Conservation (phyloP, 2,113 vertebrate genomes). For the Etheostoma cragini region DNA sequence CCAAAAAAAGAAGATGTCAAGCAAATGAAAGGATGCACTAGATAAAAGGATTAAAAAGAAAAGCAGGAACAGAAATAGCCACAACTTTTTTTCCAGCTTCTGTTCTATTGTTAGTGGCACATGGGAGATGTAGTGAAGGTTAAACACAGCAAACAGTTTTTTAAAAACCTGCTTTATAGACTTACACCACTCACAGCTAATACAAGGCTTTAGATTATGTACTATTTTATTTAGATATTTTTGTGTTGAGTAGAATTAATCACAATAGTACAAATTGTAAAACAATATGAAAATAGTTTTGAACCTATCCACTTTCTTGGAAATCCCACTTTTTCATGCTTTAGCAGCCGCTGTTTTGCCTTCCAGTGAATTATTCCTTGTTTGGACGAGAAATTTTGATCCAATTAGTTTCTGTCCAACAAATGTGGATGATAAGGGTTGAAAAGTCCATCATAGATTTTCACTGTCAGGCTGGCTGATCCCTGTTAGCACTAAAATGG, state of each 20-base stretch:
- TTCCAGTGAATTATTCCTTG: neutral
- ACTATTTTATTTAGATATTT: neutral
- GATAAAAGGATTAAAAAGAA: neutral
- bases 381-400: slow-evolving; percentile 33
- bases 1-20: neutral
- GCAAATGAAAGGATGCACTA: neutral
- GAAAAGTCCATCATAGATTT: slow-evolving; percentile 18
- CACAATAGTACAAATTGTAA: neutral
- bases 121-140: neutral
- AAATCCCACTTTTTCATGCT: neutral
- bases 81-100: neutral
- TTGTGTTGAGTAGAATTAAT: neutral
- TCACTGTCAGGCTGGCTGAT: neutral
- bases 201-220: neutral
- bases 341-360: neutral
- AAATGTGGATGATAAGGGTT: slow-evolving; percentile 28
- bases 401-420: slow-evolving; percentile 43
- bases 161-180: neutral
- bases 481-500: slow-evolving; percentile 25
- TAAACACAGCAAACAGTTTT: neutral
- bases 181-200: neutral
- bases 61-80: slow-evolving; percentile 35
- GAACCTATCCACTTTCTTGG: neutral
- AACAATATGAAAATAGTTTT: neutral
- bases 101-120: neutral